Conservation (phyloP, 2,113 vertebrate species). For the Lepus americanus region DNA sequence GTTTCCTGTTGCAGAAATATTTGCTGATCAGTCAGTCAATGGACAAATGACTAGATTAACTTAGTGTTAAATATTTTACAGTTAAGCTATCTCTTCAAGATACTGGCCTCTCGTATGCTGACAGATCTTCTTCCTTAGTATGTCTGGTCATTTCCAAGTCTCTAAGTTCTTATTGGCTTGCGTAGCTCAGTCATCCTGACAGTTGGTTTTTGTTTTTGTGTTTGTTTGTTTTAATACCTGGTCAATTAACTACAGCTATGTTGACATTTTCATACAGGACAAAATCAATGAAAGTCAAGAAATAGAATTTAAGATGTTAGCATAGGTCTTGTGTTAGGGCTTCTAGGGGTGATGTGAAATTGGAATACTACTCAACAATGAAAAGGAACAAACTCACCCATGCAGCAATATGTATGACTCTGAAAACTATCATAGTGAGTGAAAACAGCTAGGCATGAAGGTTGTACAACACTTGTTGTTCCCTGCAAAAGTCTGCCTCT, state of each 20-base stretch:
- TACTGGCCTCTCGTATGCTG: not conserved
- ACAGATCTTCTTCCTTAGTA: not conserved
- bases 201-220: not conserved
- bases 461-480: slow-evolving; percentile 32
- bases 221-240: not conserved
- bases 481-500: slow-evolving; percentile 62
- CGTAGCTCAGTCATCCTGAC: not conserved
- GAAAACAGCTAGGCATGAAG: not conserved
- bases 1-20: not conserved
- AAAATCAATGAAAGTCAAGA: slow-evolving; percentile 42
- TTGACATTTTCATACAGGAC: slow-evolving; percentile 3
- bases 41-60: not conserved
- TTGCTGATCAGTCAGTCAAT: rapidly evolving
- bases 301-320: not conserved
- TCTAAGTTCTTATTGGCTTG: not conserved
- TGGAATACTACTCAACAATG: not conserved
- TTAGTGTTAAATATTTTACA: not conserved
- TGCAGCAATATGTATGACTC: not conserved
- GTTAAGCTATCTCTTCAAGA: not conserved
- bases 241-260: not conserved
- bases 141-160: not conserved
- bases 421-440: not conserved
- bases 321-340: not conserved
- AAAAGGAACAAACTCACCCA: not conserved
- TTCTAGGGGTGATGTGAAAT: not conserved